Evolutionary conservation across 2,888 invertebrate species (phyloP).

Genomic region (Rapana venosa): DNA sequence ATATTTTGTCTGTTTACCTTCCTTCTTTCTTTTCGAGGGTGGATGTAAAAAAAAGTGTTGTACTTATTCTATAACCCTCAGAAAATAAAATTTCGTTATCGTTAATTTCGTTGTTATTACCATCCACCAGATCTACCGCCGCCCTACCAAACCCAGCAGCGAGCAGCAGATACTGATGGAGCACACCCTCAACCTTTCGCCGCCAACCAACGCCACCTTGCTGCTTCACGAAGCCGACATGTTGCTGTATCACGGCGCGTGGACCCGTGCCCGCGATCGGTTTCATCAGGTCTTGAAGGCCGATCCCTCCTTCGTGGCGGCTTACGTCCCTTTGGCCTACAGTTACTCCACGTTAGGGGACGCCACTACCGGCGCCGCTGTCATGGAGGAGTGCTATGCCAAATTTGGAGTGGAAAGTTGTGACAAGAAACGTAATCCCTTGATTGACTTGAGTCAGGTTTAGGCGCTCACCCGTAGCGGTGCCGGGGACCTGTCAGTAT

Average conservation of each 20-base stretch:
- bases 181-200: neutral
- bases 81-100: too few relatives aligned
- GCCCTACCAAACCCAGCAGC: neutral
- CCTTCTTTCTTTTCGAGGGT: too few relatives aligned
- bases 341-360: neutral
- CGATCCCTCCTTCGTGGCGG: neutral
- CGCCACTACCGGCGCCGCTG: too few relatives aligned
- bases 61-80: too few relatives aligned
- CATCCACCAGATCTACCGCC: neutral
- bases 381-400: neutral
- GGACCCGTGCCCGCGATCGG: conserved; percentile 17
- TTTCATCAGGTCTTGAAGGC: neutral
- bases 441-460: neutral
- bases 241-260: conserved; percentile 12
- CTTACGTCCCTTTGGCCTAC: conserved; percentile 25
- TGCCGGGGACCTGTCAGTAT: too few relatives aligned
- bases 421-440: neutral
- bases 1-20: too few relatives aligned
- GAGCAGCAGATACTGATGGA: neutral
- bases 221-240: conserved; percentile 32
- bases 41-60: too few relatives aligned
- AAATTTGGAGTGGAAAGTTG: neutral
- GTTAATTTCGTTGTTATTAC: neutral
- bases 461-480: neutral
- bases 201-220: neutral